Conservation (phyloP, 2,113 vertebrate genomes). For the Perca flavescens region DNA sequence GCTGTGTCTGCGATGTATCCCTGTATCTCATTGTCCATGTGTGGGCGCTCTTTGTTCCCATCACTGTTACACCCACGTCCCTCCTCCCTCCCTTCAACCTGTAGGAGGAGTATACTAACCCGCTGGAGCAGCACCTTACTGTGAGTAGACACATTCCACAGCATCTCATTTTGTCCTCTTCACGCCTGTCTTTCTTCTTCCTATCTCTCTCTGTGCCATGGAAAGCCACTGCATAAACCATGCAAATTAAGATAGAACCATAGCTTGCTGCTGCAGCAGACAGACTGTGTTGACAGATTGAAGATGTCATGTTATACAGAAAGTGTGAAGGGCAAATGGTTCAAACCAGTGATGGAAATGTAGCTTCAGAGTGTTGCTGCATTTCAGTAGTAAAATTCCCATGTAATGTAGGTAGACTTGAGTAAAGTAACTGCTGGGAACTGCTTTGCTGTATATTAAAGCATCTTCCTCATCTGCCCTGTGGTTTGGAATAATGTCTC, state of each 20-base stretch:
- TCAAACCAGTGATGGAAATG: constrained; percentile 18
- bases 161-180: constrained; percentile 58
- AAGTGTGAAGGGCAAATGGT: constrained; percentile 1
- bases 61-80: constrained; percentile 67
- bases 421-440: background rate
- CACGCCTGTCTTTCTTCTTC: constrained; percentile 37
- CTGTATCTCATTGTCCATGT: constrained; percentile 72
- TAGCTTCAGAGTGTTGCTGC: background rate
- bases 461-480: constrained; percentile 16
- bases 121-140: constrained; percentile 94
- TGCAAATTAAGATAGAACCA: constrained; percentile 30
- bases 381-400: constrained; percentile 14
- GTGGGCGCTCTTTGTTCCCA: constrained; percentile 76
- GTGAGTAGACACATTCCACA: constrained; percentile 87
- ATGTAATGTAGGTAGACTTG: constrained; percentile 6
- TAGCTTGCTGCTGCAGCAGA: constrained; percentile 60
- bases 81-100: constrained; percentile 65
- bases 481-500: constrained; percentile 30
- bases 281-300: constrained; percentile 40
- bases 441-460: constrained; percentile 20
- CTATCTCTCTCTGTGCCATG: constrained; percentile 33
- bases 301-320: constrained; percentile 28
- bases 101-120: constrained; percentile 93
- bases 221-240: constrained; percentile 28
- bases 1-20: constrained; percentile 58